Evolutionary conservation across 2,113 vertebrate species (phyloP).

Genomic region (Lagopus muta): DNA sequence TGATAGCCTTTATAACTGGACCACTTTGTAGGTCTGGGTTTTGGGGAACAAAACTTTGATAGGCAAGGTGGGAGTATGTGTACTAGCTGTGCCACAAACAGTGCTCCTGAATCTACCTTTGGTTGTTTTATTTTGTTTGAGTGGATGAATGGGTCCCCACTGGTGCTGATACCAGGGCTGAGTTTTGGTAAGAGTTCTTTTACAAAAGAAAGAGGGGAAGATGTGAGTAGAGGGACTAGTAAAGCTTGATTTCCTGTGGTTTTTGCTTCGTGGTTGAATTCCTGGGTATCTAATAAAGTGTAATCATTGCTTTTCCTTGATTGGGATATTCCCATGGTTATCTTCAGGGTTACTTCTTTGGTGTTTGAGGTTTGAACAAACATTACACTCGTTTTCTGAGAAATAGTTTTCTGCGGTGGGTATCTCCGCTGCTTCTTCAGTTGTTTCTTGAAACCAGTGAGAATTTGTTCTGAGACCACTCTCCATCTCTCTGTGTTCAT

Average conservation of each 20-base stretch:
- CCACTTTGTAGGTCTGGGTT: neutral
- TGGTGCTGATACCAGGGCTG: neutral
- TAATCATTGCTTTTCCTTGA: neutral
- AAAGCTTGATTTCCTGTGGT: conserved; percentile 8
- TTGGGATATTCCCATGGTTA: neutral
- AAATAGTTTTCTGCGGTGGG: neutral
- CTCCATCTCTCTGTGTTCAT: neutral
- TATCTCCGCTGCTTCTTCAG: neutral
- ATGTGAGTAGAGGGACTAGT: neutral
- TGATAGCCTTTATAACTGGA: neutral
- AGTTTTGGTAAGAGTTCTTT: neutral
- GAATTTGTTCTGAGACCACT: neutral
- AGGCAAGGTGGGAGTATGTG: neutral
- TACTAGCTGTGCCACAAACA: neutral
- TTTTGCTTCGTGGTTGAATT: conserved; percentile 24
- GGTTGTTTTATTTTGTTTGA: neutral
- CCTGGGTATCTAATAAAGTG: neutral
- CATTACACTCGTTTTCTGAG: neutral
- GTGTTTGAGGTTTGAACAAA: neutral
- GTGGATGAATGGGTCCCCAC: neutral
- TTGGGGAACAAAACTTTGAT: neutral
- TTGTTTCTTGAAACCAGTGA: neutral
- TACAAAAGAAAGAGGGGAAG: neutral
- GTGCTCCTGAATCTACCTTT: neutral
- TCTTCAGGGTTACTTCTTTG: neutral